phyloP scores from a whole-genome alignment of 2,797 vertebrate species.

The Ctenopoma kingsleyae region DNA sequence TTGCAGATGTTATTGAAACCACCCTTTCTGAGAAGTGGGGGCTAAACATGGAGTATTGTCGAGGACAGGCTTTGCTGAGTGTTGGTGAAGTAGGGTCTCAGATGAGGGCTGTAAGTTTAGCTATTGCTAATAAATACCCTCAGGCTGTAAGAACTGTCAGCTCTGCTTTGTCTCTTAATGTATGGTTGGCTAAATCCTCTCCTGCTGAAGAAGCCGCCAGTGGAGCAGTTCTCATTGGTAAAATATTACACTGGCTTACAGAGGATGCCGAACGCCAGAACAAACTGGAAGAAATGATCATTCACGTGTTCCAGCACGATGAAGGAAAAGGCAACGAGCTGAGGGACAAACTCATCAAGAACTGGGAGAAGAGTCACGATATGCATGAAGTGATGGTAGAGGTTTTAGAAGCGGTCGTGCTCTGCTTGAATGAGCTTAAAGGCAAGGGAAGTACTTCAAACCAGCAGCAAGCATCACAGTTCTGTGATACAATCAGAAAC shows the following conservation, averaged over 20 bases:
- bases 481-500: conserved; percentile 74
- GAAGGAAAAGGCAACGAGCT: conserved; percentile 81
- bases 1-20: conserved; percentile 75
- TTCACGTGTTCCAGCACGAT: conserved; percentile 75
- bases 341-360: conserved; percentile 80
- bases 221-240: conserved; percentile 69
- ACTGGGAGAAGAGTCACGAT: conserved; percentile 85
- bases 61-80: conserved; percentile 82
- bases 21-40: conserved; percentile 86
- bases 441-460: conserved; percentile 57
- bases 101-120: conserved; percentile 79
- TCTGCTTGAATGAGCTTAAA: conserved; percentile 81
- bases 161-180: conserved; percentile 81
- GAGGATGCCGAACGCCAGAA: conserved; percentile 76
- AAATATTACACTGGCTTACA: conserved; percentile 82
- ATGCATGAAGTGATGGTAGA: conserved; percentile 83
- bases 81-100: conserved; percentile 76
- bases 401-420: conserved; percentile 75
- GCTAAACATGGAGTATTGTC: conserved; percentile 85
- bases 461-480: conserved; percentile 72
- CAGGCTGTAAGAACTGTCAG: conserved; percentile 78
- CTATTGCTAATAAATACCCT: conserved; percentile 81
- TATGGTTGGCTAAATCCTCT: conserved; percentile 83
- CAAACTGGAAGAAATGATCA: conserved; percentile 81
- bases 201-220: conserved; percentile 63